Base-by-base conservation (phyloP, 2,797 vertebrate species). In the Danio tinwini region DNA sequence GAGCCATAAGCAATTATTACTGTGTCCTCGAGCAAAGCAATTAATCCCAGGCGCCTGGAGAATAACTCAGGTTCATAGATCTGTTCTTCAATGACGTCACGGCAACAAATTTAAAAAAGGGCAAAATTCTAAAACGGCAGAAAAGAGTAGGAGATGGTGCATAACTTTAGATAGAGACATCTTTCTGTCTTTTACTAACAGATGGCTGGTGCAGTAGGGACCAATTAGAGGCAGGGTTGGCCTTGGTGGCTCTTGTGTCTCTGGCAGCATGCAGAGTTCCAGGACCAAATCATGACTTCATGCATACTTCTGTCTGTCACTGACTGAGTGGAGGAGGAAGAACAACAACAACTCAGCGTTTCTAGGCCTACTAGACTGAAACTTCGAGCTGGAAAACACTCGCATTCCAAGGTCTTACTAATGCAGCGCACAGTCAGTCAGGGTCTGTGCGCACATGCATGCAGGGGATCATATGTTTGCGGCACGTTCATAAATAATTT, bases 161-260 rank as follows among this genome's bases (percentile, higher is more conserved):
- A 9, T 49, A 50, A 58, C 45, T 71, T 55, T 37, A 44, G 59
- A 75, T 56, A 73, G 29, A 59, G 58, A 79, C 42, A 71, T 59
- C 10, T 42, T 78, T 68, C 59, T 37, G 59, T 76, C 62, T 40
- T 67, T 72, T 72, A 75, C 55, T 29, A 56, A 79, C 71, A 83
- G 70, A 63, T 77, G 77, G 64, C 64, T 81, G 70, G 44, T 81
- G 78, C 84, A 76, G 45, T 29, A 76, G 84, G 76, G 84, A 86
- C 80, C 82, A 84, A 86, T 86, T 86, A 82, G 76, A 55, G 59
- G 65, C 63, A 76, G 65, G 55, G 55, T 56, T 79, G 49, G 76
- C 45, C 72, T 62, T 61, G 68, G 68, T 64, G 69, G 37, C 80
- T 65, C 58, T 49, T 29, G 65, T 63, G 69, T 80, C 52, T n/a